Evolutionary conservation across 2,113 vertebrate species (phyloP).

Genomic region (Athene cunicularia): DNA sequence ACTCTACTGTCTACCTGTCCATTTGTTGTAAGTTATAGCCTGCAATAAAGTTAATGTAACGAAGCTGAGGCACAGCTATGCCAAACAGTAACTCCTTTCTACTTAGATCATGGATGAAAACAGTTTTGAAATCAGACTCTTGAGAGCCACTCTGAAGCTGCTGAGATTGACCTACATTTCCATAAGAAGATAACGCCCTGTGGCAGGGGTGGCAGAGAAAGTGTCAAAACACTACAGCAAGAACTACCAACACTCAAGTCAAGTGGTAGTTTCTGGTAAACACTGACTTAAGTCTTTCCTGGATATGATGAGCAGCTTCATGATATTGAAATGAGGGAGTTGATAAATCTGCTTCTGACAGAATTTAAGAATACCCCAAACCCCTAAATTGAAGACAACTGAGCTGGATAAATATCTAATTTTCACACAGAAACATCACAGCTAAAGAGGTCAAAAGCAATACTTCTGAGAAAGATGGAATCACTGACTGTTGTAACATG

Average conservation of each 20-base stretch:
- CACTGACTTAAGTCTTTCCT: neutral
- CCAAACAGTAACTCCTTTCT: neutral
- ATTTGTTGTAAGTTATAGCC: neutral
- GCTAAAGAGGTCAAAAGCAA: neutral
- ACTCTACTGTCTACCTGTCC: neutral
- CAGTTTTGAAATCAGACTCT: neutral
- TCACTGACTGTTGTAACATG: neutral
- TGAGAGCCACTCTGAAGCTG: neutral
- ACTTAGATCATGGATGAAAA: neutral
- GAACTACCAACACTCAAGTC: neutral
- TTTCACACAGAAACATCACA: neutral
- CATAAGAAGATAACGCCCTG: neutral
- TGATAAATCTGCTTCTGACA: neutral
- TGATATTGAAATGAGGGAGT: neutral
- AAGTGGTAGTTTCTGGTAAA: neutral
- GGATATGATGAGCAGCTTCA: neutral
- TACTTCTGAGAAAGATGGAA: neutral
- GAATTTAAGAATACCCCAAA: neutral
- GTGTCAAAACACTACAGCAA: neutral
- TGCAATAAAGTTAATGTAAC: neutral
- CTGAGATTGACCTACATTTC: constrained; percentile 10
- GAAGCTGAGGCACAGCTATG: neutral
- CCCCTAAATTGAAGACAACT: neutral
- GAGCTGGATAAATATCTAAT: neutral
- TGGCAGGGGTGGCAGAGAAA: neutral